Conservation (phyloP, 30 jellyfish, hydroid and myxozoan species). For the Pseudorhiza aurosa region DNA sequence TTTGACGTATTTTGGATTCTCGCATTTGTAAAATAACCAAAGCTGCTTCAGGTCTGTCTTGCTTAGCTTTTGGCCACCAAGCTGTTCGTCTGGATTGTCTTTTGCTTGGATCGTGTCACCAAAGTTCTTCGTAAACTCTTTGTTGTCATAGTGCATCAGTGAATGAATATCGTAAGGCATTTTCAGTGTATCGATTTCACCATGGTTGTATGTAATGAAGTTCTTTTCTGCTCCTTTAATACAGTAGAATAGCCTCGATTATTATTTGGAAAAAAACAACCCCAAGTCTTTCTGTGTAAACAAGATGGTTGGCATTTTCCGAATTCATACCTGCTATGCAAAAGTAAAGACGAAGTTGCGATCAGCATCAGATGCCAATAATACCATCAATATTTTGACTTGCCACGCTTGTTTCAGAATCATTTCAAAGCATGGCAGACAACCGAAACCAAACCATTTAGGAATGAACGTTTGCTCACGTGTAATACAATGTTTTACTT, state of each 20-base stretch:
- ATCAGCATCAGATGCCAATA: too few species aligned
- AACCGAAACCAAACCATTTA: too few species aligned
- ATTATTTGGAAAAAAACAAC: too few species aligned
- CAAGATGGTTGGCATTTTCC: too few species aligned
- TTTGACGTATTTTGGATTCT: slow-evolving; percentile 58
- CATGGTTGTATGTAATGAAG: slow-evolving; percentile 86
- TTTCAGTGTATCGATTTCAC: slow-evolving; percentile 74
- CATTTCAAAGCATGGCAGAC: too few species aligned
- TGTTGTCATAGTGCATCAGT: slow-evolving; percentile 82
- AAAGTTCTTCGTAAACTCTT: slow-evolving; percentile 81
- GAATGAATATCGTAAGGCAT: slow-evolving; percentile 90
- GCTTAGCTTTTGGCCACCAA: slow-evolving; percentile 79
- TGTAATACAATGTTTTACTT: slow-evolving; percentile 27
- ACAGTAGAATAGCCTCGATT: too few species aligned
- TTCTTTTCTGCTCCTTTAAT: slow-evolving; percentile 87
- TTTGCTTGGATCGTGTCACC: slow-evolving; percentile 83
- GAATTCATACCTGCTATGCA: too few species aligned
- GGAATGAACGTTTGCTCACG: too few species aligned
- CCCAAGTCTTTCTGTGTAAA: too few species aligned
- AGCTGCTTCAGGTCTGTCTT: slow-evolving; percentile 66
- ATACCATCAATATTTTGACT: too few species aligned
- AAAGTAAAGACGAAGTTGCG: too few species aligned
- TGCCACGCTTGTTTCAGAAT: too few species aligned
- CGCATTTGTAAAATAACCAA: slow-evolving; percentile 66
- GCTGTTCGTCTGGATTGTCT: slow-evolving; percentile 71